Evolutionary conservation across 2,797 vertebrate species (phyloP).

Genomic region (Tapera naevia): DNA sequence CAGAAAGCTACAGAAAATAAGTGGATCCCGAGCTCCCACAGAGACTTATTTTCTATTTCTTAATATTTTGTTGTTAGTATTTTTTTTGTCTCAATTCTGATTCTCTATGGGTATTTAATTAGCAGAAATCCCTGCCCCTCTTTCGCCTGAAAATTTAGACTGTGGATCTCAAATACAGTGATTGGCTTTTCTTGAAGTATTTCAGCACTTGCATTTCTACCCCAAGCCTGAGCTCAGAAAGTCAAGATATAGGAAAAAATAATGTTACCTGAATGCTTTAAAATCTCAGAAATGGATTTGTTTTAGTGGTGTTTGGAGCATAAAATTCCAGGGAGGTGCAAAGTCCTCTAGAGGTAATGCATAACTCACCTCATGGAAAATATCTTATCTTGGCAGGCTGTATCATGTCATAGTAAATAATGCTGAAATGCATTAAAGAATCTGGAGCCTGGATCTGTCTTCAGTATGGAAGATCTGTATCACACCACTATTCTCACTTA

Average conservation of each 20-base stretch:
- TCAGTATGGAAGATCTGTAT: constrained; percentile 1
- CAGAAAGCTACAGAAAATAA: background rate
- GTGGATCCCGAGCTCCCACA: background rate
- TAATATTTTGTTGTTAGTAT: background rate
- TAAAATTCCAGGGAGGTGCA: constrained; percentile 13
- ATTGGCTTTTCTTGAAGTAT: background rate
- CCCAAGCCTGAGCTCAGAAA: background rate
- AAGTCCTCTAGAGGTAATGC: constrained; percentile 12
- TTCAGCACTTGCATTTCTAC: background rate
- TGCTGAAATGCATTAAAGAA: constrained; percentile 4
- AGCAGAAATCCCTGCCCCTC: background rate
- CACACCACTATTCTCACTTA: background rate
- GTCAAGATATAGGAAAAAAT: background rate
- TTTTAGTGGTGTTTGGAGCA: background rate
- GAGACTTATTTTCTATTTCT: background rate
- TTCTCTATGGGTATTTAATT: background rate
- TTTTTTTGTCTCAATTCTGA: background rate
- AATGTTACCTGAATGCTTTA: background rate
- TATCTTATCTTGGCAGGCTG: constrained; percentile 25
- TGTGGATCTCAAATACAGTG: background rate
- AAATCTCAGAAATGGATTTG: background rate
- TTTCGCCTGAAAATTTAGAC: background rate
- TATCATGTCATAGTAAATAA: constrained; percentile 44
- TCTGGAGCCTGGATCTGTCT: background rate
- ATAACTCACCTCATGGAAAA: constrained; percentile 23